Evolutionary conservation across 2,888 invertebrate species (phyloP).

Genomic region (Imbricaverruca yamaguchii): DNA sequence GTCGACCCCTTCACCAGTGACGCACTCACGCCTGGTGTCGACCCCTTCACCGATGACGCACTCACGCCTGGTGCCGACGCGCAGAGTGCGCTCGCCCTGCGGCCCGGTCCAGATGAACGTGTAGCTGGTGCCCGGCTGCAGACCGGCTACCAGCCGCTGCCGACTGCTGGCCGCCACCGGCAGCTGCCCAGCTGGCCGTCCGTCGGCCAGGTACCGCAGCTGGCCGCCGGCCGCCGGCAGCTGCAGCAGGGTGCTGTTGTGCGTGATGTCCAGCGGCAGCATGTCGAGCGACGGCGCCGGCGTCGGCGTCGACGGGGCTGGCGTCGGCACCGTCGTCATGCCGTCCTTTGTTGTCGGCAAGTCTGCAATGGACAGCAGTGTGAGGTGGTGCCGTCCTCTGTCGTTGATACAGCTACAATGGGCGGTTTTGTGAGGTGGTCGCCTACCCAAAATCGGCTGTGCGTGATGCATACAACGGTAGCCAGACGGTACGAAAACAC

Average conservation of each 20-base stretch:
- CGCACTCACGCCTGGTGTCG: too few relatives aligned
- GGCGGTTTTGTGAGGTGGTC: too few relatives aligned
- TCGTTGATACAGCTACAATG: too few relatives aligned
- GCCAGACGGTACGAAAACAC: too few relatives aligned
- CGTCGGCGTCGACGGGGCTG: too few relatives aligned
- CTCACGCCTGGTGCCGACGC: background rate
- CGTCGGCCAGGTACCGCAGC: background rate
- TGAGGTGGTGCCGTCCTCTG: too few relatives aligned
- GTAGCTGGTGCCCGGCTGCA: constrained; percentile 8
- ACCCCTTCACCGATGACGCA: background rate
- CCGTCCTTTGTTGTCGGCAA: too few relatives aligned
- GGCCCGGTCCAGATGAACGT: background rate
- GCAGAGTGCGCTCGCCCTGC: background rate
- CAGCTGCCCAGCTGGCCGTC: background rate
- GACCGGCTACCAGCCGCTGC: background rate
- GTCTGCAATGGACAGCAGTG: too few relatives aligned
- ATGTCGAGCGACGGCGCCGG: background rate
- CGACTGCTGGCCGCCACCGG: background rate
- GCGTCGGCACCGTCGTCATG: background rate
- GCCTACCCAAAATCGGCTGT: too few relatives aligned
- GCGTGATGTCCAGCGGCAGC: background rate
- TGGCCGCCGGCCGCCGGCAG: constrained; percentile 1
- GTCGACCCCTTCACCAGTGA: too few relatives aligned
- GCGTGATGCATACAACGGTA: too few relatives aligned
- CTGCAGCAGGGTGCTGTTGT: constrained; percentile 13